Evolutionary conservation across 2,797 vertebrate species (phyloP), one percentile per base, ranked within the genome.

Genomic region (Cynopterus sphinx): DNA sequence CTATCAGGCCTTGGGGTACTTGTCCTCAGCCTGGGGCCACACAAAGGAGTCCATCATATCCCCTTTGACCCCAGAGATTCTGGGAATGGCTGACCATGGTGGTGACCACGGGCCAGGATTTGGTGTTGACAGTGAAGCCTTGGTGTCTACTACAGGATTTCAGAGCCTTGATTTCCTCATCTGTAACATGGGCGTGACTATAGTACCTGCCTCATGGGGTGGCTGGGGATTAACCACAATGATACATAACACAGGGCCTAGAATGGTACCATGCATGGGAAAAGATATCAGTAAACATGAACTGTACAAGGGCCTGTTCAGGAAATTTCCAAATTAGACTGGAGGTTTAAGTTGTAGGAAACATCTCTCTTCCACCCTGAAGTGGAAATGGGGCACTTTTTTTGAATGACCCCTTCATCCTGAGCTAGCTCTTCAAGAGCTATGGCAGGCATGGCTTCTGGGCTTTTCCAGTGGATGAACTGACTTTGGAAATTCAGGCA

Each of bases 171-270:
- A 57, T 39, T 46, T 67, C 24, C 13, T 55, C 10, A 1, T 28
- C 39, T 67, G 24, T 84, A 22, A 22, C 4, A 9, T 33, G 46
- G 75, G 17, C 10, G 3, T 36, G 36, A 24, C 7, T 43, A n/a
- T 31, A 68, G 55, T 59, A 33, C 24, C 55, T 77, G 11, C 51
- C 21, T 53, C 31, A 1, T 11, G 49, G 70, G 41, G n/a, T 39
- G 10, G 39, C 59, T 26, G 11, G 21, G 17, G 9, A 13, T 49
- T 41, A 31, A 12, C n/a, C 1, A 1, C 3, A 0, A 3, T 57
- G 9, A 41, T 8, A 22, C 4, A 49, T 13, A 9, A 6, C 3
- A 28, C 15, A 9, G 10, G 2, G 9, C 77, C 43, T 33, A 5
- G 41, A 61, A 21, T 0, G 5, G 13, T 7, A 4, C 53, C 41